Evolutionary conservation across 1,140 invertebrate species (phyloP).

Genomic region (Aleiodes sp.): DNA sequence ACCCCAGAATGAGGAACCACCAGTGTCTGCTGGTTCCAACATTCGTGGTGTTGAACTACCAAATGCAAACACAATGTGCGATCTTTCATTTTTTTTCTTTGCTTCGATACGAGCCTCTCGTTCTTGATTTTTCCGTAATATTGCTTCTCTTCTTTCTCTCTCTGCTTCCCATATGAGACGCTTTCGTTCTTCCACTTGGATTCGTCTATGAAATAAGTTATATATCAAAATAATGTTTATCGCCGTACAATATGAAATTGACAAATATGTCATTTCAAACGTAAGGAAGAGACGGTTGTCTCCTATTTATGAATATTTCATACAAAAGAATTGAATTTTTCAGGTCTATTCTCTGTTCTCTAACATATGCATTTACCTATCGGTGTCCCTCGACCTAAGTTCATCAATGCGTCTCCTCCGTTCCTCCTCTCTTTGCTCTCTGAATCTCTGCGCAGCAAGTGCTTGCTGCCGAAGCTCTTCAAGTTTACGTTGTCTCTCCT

Average conservation of each 20-base stretch:
- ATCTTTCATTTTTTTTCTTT: conserved; percentile 74
- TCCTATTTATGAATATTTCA: too few species aligned
- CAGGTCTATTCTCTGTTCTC: conserved; percentile 9
- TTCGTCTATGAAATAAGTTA: conserved; percentile 50
- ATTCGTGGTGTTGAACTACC: conserved; percentile 88
- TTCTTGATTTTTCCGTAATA: conserved; percentile 84
- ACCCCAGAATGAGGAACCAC: conserved; percentile 79
- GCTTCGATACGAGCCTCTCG: conserved; percentile 83
- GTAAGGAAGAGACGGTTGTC: too few species aligned
- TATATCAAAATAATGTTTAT: too few species aligned
- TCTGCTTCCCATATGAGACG: conserved; percentile 87
- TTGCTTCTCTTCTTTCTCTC: conserved; percentile 82
- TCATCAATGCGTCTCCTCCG: conserved; percentile 82
- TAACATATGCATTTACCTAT: conserved; percentile 64
- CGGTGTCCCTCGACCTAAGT: conserved; percentile 78
- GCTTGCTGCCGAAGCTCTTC: conserved; percentile 88
- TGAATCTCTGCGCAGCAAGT: conserved; percentile 84
- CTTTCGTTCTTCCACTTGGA: conserved; percentile 87
- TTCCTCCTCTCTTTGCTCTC: conserved; percentile 88
- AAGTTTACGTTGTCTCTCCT: conserved; percentile 84
- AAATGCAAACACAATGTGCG: conserved; percentile 80
- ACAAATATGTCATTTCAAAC: too few species aligned
- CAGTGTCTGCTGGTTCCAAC: conserved; percentile 82
- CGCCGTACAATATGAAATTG: too few species aligned
- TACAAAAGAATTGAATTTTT: neutral